Conservation (phyloP, 37 sponge, comb jelly and placozoan species). For the Lycopodina hypogea region DNA sequence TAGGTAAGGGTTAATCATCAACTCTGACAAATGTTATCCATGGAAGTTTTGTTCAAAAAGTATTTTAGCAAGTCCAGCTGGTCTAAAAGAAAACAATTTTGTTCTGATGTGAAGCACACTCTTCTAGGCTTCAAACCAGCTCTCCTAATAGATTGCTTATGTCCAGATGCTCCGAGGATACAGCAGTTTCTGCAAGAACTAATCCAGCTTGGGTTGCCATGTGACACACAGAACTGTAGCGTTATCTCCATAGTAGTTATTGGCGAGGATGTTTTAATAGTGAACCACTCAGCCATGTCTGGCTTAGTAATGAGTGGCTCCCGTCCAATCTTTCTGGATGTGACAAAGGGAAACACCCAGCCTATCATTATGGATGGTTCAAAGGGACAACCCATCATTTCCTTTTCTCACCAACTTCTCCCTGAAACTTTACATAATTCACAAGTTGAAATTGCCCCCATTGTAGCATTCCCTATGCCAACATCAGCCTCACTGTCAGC, state of each 20-base stretch:
- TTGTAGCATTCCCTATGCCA: not conserved
- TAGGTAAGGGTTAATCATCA: no score
- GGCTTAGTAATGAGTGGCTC: not conserved
- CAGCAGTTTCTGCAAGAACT: slow-evolving; percentile 9
- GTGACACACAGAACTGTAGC: not conserved
- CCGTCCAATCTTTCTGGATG: not conserved
- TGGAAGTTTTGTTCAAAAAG: not conserved
- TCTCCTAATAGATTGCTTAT: slow-evolving; percentile 19
- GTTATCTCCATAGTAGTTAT: not conserved
- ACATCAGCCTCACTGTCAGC: no score
- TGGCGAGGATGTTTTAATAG: slow-evolving; percentile 10
- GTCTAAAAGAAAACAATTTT: slow-evolving; percentile 16
- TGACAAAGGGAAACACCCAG: not conserved
- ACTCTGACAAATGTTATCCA: not conserved
- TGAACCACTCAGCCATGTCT: not conserved
- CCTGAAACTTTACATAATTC: not conserved
- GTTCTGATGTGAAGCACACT: not conserved
- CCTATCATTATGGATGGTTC: not conserved
- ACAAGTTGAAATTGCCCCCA: not conserved
- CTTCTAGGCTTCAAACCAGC: slow-evolving; percentile 22
- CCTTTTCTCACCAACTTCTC: not conserved
- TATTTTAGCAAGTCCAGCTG: not conserved
- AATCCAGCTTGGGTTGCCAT: not conserved
- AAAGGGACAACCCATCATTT: not conserved
- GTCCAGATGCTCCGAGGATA: slow-evolving; percentile 11